Base-by-base conservation (phyloP, 2,113 vertebrate genomes). In the Manacus vitellinus region DNA sequence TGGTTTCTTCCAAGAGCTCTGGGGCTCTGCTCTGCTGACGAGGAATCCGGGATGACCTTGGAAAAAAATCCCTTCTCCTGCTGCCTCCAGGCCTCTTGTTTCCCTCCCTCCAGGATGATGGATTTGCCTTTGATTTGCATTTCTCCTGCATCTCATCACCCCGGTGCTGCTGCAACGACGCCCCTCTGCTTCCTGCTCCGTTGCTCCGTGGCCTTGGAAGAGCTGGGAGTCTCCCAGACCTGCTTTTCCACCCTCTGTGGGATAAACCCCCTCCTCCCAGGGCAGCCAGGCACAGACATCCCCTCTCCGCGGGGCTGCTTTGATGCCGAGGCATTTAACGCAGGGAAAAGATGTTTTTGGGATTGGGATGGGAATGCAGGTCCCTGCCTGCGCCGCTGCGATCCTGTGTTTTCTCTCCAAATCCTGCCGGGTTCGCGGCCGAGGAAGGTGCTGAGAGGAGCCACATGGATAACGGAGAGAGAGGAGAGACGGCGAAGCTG, bases 311-410 rank as follows among this genome's bases (percentile, higher is more conserved):
- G 33, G 9, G 20, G 1, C 41, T 14, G 33, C 6, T 12, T 25
- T 63, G 61, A 43, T 43, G 54, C 67, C 20, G 54, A 3, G 3
- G 2, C 55, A 14, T 39, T 30, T 41, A 27, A 63, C 3, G 44
- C n/a, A 19, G n/a, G 27, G 28, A 7, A 70, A 25, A 58, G 22
- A 20, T 2, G 17, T 20, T 76, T 59, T 46, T 0, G 4, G 28
- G 58, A 11, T 61, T 1, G 0, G 33, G 54, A 3, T 12, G 33
- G 59, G 54, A 49, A 14, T 2, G 7, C 7, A 12, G 46, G 23
- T 28, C n/a, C 1, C 39, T 22, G 31, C 56, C 37, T 58, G 56
- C 21, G 7, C 4, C 0, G 8, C 22, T 18, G 3, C 0, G 4
- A 5, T 56, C 30, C 47, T 31, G 31, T 24, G 28, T 24, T 41